Evolutionary conservation across 2,797 vertebrate species (phyloP), one percentile per base, ranked within the genome.

Genomic region (Anas acuta): DNA sequence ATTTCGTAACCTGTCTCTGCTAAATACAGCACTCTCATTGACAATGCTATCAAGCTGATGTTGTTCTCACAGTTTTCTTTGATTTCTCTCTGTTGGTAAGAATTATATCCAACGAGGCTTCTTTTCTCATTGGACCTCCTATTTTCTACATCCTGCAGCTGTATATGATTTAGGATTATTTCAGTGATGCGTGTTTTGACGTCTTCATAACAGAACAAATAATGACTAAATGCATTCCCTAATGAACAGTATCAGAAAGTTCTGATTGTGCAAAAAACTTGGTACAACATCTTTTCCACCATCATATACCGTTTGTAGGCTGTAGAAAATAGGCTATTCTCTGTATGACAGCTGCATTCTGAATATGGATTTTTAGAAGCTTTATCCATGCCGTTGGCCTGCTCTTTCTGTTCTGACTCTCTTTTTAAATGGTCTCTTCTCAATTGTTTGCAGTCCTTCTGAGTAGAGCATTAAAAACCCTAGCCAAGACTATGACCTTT

Each of bases 401-500:
- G 32, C 49, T 74, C 82, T 91, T 92, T 77, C 66, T 91, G 66
- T 78, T 89, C 92, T 41, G 53, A 53, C 72, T 92, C 47, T 77
- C 53, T 85, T 57, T 91, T 73, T 62, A 88, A 94, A 93, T 94
- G 71, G 69, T 93, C 72, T 87, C 56, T 81, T 83, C 92, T 86
- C 8, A 4, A 37, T 84, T 84, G 62, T 95, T 90, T 91, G 56
- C 74, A 82, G 70, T 39, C 58, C 14, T 87, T 96, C 92, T 74
- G 47, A 78, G 60, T 25, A 88, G 73, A 89, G 82, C 87, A 84
- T 73, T 96, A 91, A 93, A 94, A 89, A 47, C 65, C 75, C 30
- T 69, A 65, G 84, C 84, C 81, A 94, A 94, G 85, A 90, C 45
- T 90, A 6, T 94, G 94, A 96, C 95, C 94, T 96, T 67, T 81